Evolutionary conservation across 1,140 invertebrate species (phyloP), one percentile per base, ranked within the genome.

Genomic region (Condylostylus longicornis): DNA sequence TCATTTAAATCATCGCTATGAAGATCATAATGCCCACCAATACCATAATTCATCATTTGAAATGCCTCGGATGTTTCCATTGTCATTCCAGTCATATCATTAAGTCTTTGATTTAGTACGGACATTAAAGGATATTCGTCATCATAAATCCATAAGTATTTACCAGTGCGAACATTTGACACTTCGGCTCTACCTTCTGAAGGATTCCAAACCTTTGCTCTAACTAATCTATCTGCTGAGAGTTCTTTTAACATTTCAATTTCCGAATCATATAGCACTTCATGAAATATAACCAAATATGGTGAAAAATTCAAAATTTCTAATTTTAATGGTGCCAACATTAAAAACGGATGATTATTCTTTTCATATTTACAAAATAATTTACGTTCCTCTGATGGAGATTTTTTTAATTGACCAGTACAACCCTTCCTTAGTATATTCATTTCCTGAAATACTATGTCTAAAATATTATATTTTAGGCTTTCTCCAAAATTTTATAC

Each of bases 61-160:
- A 75, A 53, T 5, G 53, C 58, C 53, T 79, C 75, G 2, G 71
- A 64, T 22, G 69, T 71, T n/a, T 53, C 45, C 60, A 89, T 73
- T 32, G 75, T 75, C 37, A 97, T 65, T 2, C 81, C 82, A 25
- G 86, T 89, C 58, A 94, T 75, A 48, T 77, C 72, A 9, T 69
- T 68, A 0, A 84, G 74, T 21, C 81, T 63, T 37, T 63, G 63
- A 21, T 79, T 78, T 9, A 96, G 69, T 37, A 65, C 67, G 4
- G 65, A 69, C 18, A 97, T 72, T n/a, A 79, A 67, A 30, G 70
- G 55, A 48, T 89, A 71, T 50, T 93, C 66, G 31, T 70, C 64
- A 47, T 81, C 79, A 46, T 79, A 78, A 12, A 98, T 65, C 94
- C 93, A 98, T 2, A 86, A 80, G 46, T 89, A 94, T 69, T 98